phyloP scores from a whole-genome alignment of 2,888 invertebrate genomes.

The Synanthedon formicaeformis region DNA sequence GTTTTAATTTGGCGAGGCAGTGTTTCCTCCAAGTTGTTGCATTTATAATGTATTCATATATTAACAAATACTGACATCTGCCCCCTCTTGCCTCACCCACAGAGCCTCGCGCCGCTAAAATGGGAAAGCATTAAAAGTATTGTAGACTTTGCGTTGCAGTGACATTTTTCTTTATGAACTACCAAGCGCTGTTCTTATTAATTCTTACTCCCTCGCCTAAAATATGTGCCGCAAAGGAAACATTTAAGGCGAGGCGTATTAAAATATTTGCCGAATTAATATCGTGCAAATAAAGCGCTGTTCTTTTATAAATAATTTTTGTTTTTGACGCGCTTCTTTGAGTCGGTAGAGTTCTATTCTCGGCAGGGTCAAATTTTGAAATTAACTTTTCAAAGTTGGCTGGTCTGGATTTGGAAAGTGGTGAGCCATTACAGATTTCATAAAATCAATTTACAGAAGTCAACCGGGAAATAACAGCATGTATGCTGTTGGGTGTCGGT shows the following conservation, averaged over 20 bases:
- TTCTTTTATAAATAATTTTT: background rate
- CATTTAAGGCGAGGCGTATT: slow-evolving; percentile 18
- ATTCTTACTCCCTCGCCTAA: slow-evolving; percentile 34
- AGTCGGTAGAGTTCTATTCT: too few relatives aligned
- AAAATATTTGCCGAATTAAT: background rate
- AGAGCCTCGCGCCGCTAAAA: slow-evolving; percentile 13
- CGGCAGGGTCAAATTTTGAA: too few relatives aligned
- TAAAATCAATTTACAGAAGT: too few relatives aligned
- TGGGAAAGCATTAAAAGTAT: slow-evolving; percentile 33
- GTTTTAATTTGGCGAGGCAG: slow-evolving; percentile 57
- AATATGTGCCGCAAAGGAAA: slow-evolving; percentile 38
- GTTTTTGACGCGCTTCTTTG: too few relatives aligned
- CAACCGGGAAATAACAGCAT: too few relatives aligned
- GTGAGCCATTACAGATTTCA: too few relatives aligned
- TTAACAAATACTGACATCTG: slow-evolving; percentile 39
- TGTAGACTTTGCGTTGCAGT: slow-evolving; percentile 39
- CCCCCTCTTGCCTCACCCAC: slow-evolving; percentile 4
- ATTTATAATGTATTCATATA: slow-evolving; percentile 51
- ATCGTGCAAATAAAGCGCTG: background rate
- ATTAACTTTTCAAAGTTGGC: too few relatives aligned
- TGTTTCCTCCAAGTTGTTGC: slow-evolving; percentile 41
- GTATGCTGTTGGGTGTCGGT: too few relatives aligned
- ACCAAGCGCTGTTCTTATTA: slow-evolving; percentile 50
- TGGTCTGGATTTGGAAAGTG: too few relatives aligned
- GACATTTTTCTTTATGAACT: slow-evolving; percentile 60